A percentile compares a stretch with the other conserved stretches of the same genome.
These are phyloP conservation scores for Scrobipalpa costella DNA, from an alignment of 2,888 invertebrate genomes.

Conservation along the genomic window DNA sequence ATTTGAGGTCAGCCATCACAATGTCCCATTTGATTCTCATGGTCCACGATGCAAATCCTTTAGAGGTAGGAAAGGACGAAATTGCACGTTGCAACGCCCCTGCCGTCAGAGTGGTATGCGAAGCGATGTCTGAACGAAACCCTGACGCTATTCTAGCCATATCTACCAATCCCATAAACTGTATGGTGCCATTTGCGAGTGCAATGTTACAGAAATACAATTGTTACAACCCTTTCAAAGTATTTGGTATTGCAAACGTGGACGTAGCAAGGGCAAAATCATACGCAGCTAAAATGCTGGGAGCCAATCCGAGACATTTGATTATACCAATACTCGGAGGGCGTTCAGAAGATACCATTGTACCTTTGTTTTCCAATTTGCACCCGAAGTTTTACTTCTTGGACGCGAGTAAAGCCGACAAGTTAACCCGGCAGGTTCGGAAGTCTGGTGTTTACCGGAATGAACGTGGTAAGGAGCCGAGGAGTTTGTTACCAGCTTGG, in stretches of 20 bases:
- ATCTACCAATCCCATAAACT: constrained; percentile 60
- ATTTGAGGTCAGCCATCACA: constrained; percentile 45
- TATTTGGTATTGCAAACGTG: constrained; percentile 62
- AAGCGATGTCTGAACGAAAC: constrained; percentile 51
- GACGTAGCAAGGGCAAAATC: constrained; percentile 52
- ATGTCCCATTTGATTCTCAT: constrained; percentile 53
- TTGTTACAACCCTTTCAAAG: constrained; percentile 56
- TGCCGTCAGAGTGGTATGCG: constrained; percentile 50
- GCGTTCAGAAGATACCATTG: constrained; percentile 60
- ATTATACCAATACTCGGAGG: constrained; percentile 62
- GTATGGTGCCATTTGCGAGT: constrained; percentile 59
- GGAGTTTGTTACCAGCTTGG: constrained; percentile 57
- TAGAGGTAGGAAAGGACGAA: constrained; percentile 48
- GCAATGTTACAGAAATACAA: constrained; percentile 50
- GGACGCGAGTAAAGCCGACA: constrained; percentile 49
- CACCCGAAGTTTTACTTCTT: constrained; percentile 43
- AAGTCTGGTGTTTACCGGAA: constrained; percentile 56
- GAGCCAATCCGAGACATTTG: constrained; percentile 46
- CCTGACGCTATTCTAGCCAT: constrained; percentile 57
- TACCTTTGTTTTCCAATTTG: constrained; percentile 63
- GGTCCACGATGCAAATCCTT: constrained; percentile 45
- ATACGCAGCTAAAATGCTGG: constrained; percentile 47
- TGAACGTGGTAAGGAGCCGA: constrained; percentile 48
- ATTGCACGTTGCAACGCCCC: constrained; percentile 57
- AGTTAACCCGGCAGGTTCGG: constrained; percentile 54